Base-by-base conservation (phyloP, 2,113 vertebrate species). In the Malurus cyaneus region DNA sequence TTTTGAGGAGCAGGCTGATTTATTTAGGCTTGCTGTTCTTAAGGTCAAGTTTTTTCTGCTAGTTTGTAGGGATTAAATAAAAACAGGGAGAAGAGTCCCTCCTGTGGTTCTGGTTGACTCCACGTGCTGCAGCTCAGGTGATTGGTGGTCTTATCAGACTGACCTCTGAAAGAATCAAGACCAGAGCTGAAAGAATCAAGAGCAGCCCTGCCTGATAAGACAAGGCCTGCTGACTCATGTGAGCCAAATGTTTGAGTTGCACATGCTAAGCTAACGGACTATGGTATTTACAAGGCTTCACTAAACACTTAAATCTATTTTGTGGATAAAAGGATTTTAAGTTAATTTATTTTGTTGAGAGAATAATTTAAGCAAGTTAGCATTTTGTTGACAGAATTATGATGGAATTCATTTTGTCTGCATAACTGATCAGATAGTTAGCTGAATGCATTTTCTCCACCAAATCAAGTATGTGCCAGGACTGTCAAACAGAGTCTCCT, bases 381-480 rank as follows among this genome's bases (percentile, higher is more conserved):
- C 92, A 92, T 97, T 96, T 97, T 98, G 97, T 98, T 98, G 97
- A 97, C 96, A 96, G 96, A 98, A 97, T 97, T 96, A 96, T 96
- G 97, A 96, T 97, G 95, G 96, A 97, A 97, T 97, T 97, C 46
- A 95, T 96, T 97, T 97, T 97, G 95, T 95, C 95, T 96, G 18
- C 93, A 94, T 95, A 98, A 97, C 93, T 97, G 96, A 97, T 96
- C 87, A 93, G 96, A 87, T 92, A 96, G 92, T 92, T 84, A 95
- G 67, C 96, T 96, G 92, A 94, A 93, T 89, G 86, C 84, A 70
- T 96, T 96, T 94, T 84, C 92, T 96, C 69, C 80, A 41, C 32
- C 78, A 93, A 92, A 96, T 69, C 64, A 96, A 69, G 80, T 87
- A 82, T 96, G 92, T 92, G 92, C 67, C 72, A 50, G 91, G 86